Evolutionary conservation across 2,113 vertebrate genomes (phyloP).

Genomic region (Dascyllus trimaculatus): DNA sequence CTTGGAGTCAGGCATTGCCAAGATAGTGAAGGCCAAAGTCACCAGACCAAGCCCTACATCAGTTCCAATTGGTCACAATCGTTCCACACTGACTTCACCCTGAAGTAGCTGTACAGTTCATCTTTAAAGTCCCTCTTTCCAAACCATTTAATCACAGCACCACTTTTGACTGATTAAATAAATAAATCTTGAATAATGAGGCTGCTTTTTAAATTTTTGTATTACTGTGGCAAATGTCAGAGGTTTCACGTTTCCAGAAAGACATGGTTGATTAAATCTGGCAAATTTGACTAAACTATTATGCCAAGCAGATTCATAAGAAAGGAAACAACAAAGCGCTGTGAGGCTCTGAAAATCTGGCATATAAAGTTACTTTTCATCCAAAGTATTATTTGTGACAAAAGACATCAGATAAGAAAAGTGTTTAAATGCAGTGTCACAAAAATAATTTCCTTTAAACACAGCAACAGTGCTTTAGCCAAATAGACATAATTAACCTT

Average conservation of each 20-base stretch:
- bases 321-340: background rate
- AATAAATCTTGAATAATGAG: background rate
- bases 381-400: no score
- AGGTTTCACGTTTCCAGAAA: background rate
- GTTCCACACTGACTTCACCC: no score
- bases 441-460: constrained; percentile 11
- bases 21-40: no score
- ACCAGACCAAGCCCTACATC: no score
- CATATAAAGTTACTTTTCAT: no score
- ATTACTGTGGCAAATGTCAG: background rate
- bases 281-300: background rate
- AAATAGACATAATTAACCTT: constrained; percentile 44
- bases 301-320: background rate
- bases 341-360: no score
- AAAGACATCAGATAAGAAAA: background rate
- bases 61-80: no score
- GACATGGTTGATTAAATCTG: background rate
- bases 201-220: background rate
- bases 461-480: background rate
- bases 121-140: background rate
- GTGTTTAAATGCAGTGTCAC: background rate
- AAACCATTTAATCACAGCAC: background rate
- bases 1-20: no score
- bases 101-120: background rate
- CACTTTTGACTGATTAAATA: background rate